Evolutionary conservation across 2,888 invertebrate species (phyloP).

Genomic region (Eristalinus aeneus): DNA sequence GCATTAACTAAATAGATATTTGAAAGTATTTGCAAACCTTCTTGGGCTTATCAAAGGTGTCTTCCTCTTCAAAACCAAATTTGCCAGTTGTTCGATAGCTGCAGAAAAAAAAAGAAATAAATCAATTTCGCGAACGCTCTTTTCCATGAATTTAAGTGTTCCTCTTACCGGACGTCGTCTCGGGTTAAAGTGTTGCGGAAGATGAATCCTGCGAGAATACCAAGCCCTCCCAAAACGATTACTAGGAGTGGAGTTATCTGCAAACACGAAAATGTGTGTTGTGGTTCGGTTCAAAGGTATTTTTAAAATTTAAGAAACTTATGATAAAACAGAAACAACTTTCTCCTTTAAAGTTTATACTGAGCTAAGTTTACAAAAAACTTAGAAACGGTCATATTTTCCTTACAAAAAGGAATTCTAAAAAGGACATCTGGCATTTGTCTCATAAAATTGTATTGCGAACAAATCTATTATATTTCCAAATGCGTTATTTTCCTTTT

Average conservation of each 20-base stretch:
- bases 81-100: conserved; percentile 9
- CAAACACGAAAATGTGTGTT: background rate
- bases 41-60: conserved; percentile 14
- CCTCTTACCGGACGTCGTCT: conserved; percentile 26
- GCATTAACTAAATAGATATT: background rate
- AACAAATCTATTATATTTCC: too few relatives aligned
- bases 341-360: too few relatives aligned
- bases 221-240: conserved; percentile 18
- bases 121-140: background rate
- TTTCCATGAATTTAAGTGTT: background rate
- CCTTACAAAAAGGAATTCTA: too few relatives aligned
- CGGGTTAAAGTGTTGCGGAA: conserved; percentile 27
- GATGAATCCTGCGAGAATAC: conserved; percentile 2
- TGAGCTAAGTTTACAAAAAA: too few relatives aligned
- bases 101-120: background rate
- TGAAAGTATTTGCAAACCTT: background rate
- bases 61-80: conserved; percentile 18
- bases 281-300: background rate
- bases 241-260: conserved; percentile 16
- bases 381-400: too few relatives aligned
- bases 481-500: too few relatives aligned
- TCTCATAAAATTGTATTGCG: too few relatives aligned
- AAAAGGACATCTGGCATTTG: too few relatives aligned
- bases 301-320: background rate
- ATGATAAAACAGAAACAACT: background rate